These are phyloP conservation scores for Acanthochromis polyacanthus DNA, from an alignment of 2,113 vertebrate genomes.

Conservation along the genomic window DNA sequence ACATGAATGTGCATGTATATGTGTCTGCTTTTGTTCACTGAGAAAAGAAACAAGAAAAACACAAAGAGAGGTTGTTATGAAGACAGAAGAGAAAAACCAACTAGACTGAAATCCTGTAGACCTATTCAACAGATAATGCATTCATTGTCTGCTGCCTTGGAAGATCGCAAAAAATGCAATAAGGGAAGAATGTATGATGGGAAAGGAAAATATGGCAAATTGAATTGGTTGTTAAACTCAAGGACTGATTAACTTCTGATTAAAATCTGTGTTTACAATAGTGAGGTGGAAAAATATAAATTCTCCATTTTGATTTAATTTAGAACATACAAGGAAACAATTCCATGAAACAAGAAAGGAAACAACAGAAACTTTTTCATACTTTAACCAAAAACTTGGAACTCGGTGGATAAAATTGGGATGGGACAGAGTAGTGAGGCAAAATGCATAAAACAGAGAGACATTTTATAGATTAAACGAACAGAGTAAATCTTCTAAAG, in stretches of 20 bases:
- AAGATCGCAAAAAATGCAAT: slow-evolving; percentile 33
- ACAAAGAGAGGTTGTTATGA: background rate
- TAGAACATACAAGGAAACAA: background rate
- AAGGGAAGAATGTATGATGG: slow-evolving; percentile 7
- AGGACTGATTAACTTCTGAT: slow-evolving; percentile 25
- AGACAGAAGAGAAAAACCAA: background rate
- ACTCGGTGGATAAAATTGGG: background rate
- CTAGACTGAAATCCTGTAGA: background rate
- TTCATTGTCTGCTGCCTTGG: background rate
- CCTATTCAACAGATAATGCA: slow-evolving; percentile 45
- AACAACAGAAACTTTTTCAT: background rate
- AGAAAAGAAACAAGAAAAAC: background rate
- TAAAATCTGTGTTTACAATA: slow-evolving; percentile 33
- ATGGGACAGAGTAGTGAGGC: background rate
- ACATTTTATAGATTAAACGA: slow-evolving; percentile 14
- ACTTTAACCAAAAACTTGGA: background rate
- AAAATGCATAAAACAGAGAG: slow-evolving; percentile 5
- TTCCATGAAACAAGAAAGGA: background rate
- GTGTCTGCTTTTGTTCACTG: no score
- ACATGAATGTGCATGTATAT: background rate
- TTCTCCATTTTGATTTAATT: slow-evolving; percentile 26
- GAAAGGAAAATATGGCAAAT: slow-evolving; percentile 14
- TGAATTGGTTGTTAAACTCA: slow-evolving; percentile 29
- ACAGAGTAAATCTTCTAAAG: slow-evolving; percentile 16
- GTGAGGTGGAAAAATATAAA: background rate